Evolutionary conservation across 2,888 invertebrate species (phyloP).

Genomic region (Campoletis raptor): DNA sequence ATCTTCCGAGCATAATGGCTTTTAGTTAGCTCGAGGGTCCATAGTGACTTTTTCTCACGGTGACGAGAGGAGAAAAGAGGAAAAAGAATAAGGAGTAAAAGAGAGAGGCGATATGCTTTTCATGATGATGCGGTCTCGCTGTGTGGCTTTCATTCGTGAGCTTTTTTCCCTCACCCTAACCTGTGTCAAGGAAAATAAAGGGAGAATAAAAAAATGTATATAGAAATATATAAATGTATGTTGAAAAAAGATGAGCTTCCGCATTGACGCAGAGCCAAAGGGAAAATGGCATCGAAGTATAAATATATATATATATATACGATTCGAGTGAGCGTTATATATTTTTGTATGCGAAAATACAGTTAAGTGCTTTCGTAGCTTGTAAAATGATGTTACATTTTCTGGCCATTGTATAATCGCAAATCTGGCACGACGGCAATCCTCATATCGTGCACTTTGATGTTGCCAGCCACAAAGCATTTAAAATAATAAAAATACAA

Average conservation of each 20-base stretch:
- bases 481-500: not conserved
- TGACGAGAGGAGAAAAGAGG: constrained; percentile 1
- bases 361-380: constrained; percentile 21
- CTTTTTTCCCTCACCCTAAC: constrained; percentile 29
- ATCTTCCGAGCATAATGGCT: constrained; percentile 60
- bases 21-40: constrained; percentile 65
- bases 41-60: constrained; percentile 49
- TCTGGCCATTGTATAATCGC: constrained; percentile 54
- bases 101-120: constrained; percentile 50
- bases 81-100: not conserved
- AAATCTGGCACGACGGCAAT: constrained; percentile 44
- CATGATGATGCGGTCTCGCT: constrained; percentile 50
- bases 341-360: constrained; percentile 15
- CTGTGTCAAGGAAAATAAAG: constrained; percentile 19
- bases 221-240: not conserved
- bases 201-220: constrained; percentile 8
- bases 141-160: constrained; percentile 56
- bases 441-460: not conserved
- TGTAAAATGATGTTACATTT: constrained; percentile 43
- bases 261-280: constrained; percentile 63
- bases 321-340: constrained; percentile 34
- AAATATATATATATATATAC: constrained; percentile 21
- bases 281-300: constrained; percentile 47
- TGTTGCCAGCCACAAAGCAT: not conserved
- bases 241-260: constrained; percentile 53